These are phyloP conservation scores for Porites australiensis DNA, from an alignment of 64 coral and sea anemone genomes.

Conservation along the genomic window DNA sequence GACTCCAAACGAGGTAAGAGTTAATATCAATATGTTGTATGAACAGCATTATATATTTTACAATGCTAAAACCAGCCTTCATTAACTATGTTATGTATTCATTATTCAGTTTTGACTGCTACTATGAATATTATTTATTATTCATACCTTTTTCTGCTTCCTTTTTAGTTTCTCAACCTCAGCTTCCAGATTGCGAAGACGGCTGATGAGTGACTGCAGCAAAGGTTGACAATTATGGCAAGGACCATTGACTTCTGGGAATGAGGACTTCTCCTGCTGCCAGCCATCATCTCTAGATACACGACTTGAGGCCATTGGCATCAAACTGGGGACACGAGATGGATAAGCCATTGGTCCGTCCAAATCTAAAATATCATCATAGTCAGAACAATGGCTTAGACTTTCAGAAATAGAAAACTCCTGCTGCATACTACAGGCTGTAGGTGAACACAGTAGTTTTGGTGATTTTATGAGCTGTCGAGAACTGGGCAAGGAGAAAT, in stretches of 20 bases:
- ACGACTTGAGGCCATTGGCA: neutral
- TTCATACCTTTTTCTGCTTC: constrained; percentile 25
- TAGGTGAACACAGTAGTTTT: neutral
- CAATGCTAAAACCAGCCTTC: too few species aligned
- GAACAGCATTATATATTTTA: too few species aligned
- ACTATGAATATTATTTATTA: neutral
- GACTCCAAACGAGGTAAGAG: too few species aligned
- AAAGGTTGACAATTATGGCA: constrained; percentile 14
- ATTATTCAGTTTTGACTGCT: too few species aligned
- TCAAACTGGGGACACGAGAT: neutral
- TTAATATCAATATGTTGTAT: too few species aligned
- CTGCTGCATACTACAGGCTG: neutral
- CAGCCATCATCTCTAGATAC: neutral
- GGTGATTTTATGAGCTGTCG: neutral
- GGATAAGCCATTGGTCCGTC: neutral
- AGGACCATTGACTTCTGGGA: neutral
- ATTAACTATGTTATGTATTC: too few species aligned
- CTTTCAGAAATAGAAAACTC: constrained; percentile 20
- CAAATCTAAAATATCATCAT: constrained; percentile 9
- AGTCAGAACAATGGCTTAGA: constrained; percentile 26
- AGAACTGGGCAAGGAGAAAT: constrained; percentile 5
- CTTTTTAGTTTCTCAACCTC: constrained; percentile 4
- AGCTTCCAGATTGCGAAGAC: neutral
- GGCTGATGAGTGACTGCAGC: constrained; percentile 1
- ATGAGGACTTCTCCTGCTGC: neutral